Evolutionary conservation across 2,888 invertebrate genomes (phyloP).

Genomic region (Gortyna flavago): DNA sequence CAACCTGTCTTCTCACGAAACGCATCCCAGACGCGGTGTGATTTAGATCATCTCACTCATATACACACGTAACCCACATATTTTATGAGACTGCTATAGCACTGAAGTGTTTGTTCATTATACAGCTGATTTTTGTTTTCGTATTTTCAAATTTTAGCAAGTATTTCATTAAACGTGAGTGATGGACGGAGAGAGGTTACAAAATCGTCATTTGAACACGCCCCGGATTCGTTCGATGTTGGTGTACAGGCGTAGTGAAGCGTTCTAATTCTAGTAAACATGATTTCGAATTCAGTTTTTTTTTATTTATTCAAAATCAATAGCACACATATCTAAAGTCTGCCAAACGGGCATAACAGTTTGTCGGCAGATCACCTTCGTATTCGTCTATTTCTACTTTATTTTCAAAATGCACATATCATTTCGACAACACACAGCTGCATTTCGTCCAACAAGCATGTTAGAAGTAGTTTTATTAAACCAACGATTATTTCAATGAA

Average conservation of each 20-base stretch:
- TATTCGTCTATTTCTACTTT: conserved; percentile 26
- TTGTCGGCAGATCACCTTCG: conserved; percentile 1
- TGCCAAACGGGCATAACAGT: no score
- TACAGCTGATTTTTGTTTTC: no score
- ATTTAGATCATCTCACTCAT: conserved; percentile 48
- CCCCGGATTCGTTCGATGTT: conserved; percentile 25
- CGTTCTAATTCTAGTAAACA: conserved; percentile 30
- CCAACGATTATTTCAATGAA: conserved; percentile 18
- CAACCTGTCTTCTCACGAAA: conserved; percentile 64
- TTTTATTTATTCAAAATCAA: no score
- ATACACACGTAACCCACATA: conserved; percentile 60
- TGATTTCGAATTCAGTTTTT: conserved; percentile 25
- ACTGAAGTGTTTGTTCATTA: conserved; percentile 40
- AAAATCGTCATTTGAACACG: conserved; percentile 31
- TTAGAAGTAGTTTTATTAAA: conserved; percentile 6
- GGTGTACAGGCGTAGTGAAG: conserved; percentile 13
- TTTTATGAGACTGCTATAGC: conserved; percentile 57
- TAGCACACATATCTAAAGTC: no score
- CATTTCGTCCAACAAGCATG: conserved; percentile 9
- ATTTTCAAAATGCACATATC: neutral
- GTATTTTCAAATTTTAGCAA: no score
- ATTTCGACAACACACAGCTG: neutral
- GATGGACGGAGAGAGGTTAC: conserved; percentile 43
- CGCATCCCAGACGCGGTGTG: conserved; percentile 53
- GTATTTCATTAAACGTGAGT: conserved; percentile 44